Base-by-base conservation (phyloP, 2,113 vertebrate genomes). In the Xenopus laevis region DNA sequence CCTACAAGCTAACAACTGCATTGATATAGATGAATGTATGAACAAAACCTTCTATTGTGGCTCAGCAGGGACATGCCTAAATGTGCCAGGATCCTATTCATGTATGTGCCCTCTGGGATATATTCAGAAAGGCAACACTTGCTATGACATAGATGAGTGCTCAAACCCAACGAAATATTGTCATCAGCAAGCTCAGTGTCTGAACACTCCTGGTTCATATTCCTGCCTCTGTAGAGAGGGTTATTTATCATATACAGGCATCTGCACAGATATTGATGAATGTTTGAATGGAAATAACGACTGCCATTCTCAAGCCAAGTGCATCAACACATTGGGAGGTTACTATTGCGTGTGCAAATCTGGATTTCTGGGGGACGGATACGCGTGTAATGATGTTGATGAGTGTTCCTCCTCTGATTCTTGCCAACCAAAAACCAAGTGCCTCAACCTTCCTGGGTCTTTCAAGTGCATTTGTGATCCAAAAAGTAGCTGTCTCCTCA, bases 121-220 rank as follows among this genome's bases (percentile, higher is more conserved):
- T 4, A 10, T 69, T 53, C 89, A 88, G 61, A 89, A 92, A 55
- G 88, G 88, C 52, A 86, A 81, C 7, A 80, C 79, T 81, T 93
- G 92, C 73, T 63, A 82, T 68, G 91, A 93, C 5, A 79, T 90
- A 33, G 83, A 93, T 33, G 92, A 93, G 76, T 93, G 92, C 10
- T 76, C 76, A 0, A 71, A 64, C 21, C 17, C 78, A 10, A 68
- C 69, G 20, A 64, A 58, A 5, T 83, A 84, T 0, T 93, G 92
- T 76, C 89, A 90, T 67, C 68, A 9, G 13, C 79, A 79, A 0
- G 85, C 89, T 47, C 78, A 16, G 45, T 93, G 92, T 77, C 71
- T 83, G 72, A 93, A 93, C 82, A 85, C 83, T 6, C 89, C 84
- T 1, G 91, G 92, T 11, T 93, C 91, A 20, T 93, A 86, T 74